phyloP scores from a whole-genome alignment of 2,888 invertebrate genomes.

The Clusia tigrina region DNA sequence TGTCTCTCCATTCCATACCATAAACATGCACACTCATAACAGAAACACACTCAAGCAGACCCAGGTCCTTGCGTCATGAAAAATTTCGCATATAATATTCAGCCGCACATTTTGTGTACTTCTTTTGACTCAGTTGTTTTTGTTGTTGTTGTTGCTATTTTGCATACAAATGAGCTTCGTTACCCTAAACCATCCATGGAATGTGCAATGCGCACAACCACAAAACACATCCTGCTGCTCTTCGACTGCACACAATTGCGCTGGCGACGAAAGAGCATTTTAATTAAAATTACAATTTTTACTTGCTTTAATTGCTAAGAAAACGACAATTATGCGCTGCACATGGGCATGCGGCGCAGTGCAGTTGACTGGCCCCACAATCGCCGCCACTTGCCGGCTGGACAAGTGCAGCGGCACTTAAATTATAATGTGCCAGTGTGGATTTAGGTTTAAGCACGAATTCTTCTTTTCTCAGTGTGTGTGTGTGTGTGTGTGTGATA shows the following conservation, averaged over 20 bases:
- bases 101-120: no score
- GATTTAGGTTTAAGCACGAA: not conserved
- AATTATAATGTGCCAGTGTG: not conserved
- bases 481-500: not conserved
- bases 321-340: constrained; percentile 6
- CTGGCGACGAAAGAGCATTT: constrained; percentile 1
- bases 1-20: no score
- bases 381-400: not conserved
- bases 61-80: no score
- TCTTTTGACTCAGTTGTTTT: no score
- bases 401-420: not conserved
- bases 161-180: constrained; percentile 4
- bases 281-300: constrained; percentile 2
- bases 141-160: not conserved
- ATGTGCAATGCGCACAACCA: not conserved
- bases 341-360: not conserved
- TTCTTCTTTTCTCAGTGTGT: no score
- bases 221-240: not conserved
- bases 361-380: not conserved
- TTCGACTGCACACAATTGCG: not conserved
- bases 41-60: no score
- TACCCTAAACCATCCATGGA: not conserved
- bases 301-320: constrained; percentile 3
- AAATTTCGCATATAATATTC: no score
- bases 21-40: no score